Percentiles rank a stretch among this genome's conserved stretches.
Evolutionary conservation across 1,140 invertebrate genomes (phyloP).

Genomic region (Zaprionus ghesquierei): DNA sequence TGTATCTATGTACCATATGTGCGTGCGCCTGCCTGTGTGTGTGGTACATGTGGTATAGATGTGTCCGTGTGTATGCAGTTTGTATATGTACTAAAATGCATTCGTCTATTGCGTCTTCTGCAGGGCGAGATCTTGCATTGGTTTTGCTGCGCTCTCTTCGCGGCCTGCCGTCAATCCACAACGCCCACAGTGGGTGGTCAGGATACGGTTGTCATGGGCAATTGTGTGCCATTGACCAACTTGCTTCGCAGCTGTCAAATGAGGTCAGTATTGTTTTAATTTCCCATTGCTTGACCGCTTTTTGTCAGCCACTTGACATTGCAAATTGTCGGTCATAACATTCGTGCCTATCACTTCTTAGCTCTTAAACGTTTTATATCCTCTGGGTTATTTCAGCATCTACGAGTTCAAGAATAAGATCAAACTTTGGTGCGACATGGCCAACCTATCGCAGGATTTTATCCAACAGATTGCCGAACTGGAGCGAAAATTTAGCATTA

Average conservation of each 20-base stretch:
- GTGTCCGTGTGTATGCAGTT: not conserved
- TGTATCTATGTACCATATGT: not conserved
- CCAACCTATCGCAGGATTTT: conserved; percentile 92
- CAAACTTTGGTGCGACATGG: conserved; percentile 98
- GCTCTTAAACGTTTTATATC: not conserved
- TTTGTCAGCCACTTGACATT: no score
- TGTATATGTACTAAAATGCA: not conserved
- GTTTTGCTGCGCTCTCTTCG: conserved; percentile 97
- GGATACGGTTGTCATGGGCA: conserved; percentile 90
- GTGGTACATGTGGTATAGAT: not conserved
- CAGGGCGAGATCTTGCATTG: conserved; percentile 96
- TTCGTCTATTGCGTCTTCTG: conserved; percentile 37
- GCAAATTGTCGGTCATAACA: no score
- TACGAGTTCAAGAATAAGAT: conserved; percentile 98
- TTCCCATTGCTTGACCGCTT: no score
- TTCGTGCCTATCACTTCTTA: not conserved
- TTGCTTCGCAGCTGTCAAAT: conserved; percentile 94
- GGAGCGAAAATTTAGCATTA: conserved; percentile 96
- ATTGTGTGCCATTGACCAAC: conserved; percentile 95
- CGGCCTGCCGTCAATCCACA: conserved; percentile 91
- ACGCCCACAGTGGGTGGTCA: conserved; percentile 91
- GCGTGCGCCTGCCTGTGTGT: not conserved
- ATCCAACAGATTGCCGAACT: conserved; percentile 92
- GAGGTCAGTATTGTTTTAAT: conserved; percentile 84
- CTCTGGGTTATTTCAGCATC: conserved; percentile 84